Percentiles rank a stretch among this genome's conserved stretches.
Conservation (phyloP, 1,140 invertebrate genomes). For the Caenorhabditis latens region DNA sequence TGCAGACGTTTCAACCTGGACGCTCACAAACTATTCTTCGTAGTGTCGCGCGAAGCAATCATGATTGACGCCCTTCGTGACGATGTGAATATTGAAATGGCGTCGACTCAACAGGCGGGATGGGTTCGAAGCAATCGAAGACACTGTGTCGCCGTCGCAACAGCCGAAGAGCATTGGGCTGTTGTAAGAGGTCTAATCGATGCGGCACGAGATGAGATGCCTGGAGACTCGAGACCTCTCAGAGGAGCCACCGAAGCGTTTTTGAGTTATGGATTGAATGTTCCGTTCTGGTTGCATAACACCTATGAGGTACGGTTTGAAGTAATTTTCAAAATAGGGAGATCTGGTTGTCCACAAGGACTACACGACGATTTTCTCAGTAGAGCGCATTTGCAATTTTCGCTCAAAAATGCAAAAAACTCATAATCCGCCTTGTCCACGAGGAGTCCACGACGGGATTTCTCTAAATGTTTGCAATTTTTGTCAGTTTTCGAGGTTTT, state of each 20-base stretch:
- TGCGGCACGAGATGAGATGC: conserved; percentile 4
- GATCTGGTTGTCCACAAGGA: too few species aligned
- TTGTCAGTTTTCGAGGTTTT: too few species aligned
- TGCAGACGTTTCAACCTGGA: conserved; percentile 8
- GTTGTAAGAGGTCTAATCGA: neutral
- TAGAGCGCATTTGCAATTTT: too few species aligned
- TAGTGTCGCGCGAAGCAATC: neutral
- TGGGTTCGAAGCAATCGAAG: conserved; percentile 24
- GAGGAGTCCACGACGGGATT: too few species aligned
- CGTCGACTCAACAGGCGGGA: conserved; percentile 12
- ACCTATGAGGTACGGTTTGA: conserved; percentile 6
- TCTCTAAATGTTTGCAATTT: too few species aligned
- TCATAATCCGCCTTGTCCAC: too few species aligned
- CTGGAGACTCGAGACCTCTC: conserved; percentile 9
- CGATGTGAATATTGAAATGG: neutral
- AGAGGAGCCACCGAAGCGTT: conserved; percentile 11
- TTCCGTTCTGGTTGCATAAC: conserved; percentile 15
- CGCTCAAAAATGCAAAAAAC: too few species aligned
- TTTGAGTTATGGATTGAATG: neutral
- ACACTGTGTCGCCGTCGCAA: neutral
- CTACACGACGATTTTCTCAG: too few species aligned
- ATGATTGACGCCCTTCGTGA: conserved; percentile 31
- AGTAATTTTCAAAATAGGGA: too few species aligned
- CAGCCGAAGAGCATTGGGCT: conserved; percentile 19
- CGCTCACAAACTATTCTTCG: neutral